phyloP scores from a whole-genome alignment of 1,140 invertebrate genomes.

The Trachymyrmex septentrionalis region DNA sequence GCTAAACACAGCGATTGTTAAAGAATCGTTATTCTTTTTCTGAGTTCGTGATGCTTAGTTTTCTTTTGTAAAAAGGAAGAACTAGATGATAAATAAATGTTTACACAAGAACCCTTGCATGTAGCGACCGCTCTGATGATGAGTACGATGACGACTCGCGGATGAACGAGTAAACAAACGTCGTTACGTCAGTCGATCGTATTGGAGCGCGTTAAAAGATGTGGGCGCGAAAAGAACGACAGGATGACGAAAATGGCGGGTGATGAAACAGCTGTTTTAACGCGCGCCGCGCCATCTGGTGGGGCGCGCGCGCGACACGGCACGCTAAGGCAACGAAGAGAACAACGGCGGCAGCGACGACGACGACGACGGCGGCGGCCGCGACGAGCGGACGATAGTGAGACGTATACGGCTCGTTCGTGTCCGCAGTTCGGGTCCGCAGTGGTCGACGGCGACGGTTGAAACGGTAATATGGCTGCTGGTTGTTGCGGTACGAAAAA shows the following conservation, averaged over 20 bases:
- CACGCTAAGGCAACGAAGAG: constrained; percentile 46
- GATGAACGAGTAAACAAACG: background rate
- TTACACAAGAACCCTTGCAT: background rate
- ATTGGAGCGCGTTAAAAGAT: background rate
- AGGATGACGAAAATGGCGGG: constrained; percentile 54
- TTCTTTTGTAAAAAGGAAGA: background rate
- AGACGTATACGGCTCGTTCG: constrained; percentile 46
- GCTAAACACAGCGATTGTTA: background rate
- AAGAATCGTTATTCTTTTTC: background rate
- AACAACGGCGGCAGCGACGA: constrained; percentile 11
- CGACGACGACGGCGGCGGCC: constrained; percentile 33
- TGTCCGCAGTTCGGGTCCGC: constrained; percentile 36
- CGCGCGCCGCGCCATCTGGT: constrained; percentile 54
- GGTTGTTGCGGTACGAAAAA: constrained; percentile 96
- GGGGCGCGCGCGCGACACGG: constrained; percentile 64
- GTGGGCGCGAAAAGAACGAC: background rate
- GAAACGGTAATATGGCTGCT: constrained; percentile 90
- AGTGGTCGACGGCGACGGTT: constrained; percentile 34
- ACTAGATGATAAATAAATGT: background rate
- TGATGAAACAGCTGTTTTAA: constrained; percentile 70
- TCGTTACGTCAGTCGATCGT: background rate
- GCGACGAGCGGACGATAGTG: constrained; percentile 46
- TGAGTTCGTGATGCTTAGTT: background rate
- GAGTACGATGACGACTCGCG: background rate
- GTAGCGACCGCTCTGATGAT: background rate